phyloP scores from a whole-genome alignment of 2,888 invertebrate genomes.

The Hypsopygia costalis region DNA sequence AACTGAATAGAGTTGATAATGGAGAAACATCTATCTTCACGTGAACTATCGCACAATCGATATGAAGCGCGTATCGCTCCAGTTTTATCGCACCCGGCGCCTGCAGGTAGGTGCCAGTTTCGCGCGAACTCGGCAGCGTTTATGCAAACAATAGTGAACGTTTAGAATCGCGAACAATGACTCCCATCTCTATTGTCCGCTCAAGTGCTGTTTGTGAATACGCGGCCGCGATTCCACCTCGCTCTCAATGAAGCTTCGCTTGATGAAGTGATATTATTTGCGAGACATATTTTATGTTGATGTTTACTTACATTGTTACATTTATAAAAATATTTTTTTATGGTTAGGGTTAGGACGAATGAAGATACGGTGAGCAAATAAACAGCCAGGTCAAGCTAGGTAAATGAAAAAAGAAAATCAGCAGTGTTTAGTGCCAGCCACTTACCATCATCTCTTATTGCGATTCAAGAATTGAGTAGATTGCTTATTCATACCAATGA shows the following conservation, averaged over 20 bases:
- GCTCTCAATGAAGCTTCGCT: constrained; percentile 2
- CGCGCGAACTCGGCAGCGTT: constrained; percentile 16
- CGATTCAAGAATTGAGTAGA: too few relatives aligned
- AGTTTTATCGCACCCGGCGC: neutral
- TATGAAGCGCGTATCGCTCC: neutral
- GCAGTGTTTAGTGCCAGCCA: too few relatives aligned
- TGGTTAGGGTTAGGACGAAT: too few relatives aligned
- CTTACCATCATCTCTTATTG: too few relatives aligned
- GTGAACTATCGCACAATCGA: neutral
- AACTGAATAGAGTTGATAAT: too few relatives aligned
- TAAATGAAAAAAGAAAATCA: too few relatives aligned
- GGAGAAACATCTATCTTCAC: neutral
- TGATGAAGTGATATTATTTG: constrained; percentile 8
- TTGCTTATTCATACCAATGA: too few relatives aligned
- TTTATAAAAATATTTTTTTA: neutral
- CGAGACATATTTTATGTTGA: neutral
- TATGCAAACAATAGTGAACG: constrained; percentile 29
- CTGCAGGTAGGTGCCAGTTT: constrained; percentile 1
- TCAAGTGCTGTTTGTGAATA: constrained; percentile 14
- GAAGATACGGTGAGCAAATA: too few relatives aligned
- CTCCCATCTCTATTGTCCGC: constrained; percentile 25
- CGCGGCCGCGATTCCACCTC: constrained; percentile 11
- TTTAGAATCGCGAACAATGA: constrained; percentile 33
- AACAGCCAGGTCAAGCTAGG: too few relatives aligned
- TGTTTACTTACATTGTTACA: neutral